Base-by-base conservation (phyloP, 2,797 vertebrate genomes). In the Emys orbicularis region DNA sequence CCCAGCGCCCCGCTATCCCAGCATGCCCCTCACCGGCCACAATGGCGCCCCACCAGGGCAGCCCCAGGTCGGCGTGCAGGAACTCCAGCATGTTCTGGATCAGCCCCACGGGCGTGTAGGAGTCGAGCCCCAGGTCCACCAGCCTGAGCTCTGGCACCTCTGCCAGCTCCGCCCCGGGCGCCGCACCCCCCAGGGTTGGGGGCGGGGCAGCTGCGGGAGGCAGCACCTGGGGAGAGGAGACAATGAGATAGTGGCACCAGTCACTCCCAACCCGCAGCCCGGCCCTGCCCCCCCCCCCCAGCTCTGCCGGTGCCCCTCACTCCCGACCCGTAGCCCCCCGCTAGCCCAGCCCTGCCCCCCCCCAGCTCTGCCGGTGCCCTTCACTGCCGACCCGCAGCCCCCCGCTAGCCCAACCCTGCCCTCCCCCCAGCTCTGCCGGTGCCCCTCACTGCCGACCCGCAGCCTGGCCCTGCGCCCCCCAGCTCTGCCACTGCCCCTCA, bases 31-130 rank as follows among this genome's bases (percentile, higher is more conserved):
- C 95, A 99, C 99, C 99, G 82, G 94, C 93, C 72, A 99, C 98
- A 19, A 99, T 99, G 89, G 99, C 99, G 1, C 98, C 99, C 99
- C 99, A 99, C 99, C 99, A 99, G 25, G 99, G 99, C 41, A 99
- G 92, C 49, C 99, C 99, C 19, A 99, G 4, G 72, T 98, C 97
- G 37, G 99, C 41, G 82, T 99, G 99, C 57, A 99, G 96, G 93
- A 95, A 98, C 97, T 99, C 99, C 90, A 99, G 89, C 5, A 99
- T 13, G 93, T 98, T 99, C 97, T 99, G 99, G 91, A 99, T 95
- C 41, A 99, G 74, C 12, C 99, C 99, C 90, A 99, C 99, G 7
- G 99, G 99, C 2, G 99, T 99, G 95, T 97, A 34, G n/a, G 72
- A 88, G 1, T 96, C 98, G 86, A 99, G 89, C 1, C 99, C 99